phyloP scores from a whole-genome alignment of 1,140 invertebrate genomes.

The Marisa cornuarietis region DNA sequence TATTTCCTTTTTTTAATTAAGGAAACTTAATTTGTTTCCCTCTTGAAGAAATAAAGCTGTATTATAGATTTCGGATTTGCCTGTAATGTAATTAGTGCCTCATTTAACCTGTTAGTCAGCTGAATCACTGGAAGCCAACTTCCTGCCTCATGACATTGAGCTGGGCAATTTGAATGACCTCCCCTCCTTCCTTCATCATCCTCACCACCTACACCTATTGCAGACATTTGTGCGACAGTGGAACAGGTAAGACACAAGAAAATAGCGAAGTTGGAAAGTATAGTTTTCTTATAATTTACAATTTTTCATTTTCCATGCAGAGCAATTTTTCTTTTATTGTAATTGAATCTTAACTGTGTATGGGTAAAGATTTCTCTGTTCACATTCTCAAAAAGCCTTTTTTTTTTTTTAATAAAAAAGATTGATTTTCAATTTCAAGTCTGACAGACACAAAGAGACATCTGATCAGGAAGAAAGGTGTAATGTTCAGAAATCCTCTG shows the following conservation, averaged over 20 bases:
- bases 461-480: slow-evolving; percentile 41
- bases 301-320: too few relatives aligned
- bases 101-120: not conserved
- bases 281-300: too few relatives aligned
- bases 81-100: too few relatives aligned
- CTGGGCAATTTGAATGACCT: slow-evolving; percentile 43
- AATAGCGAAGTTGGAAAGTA: not conserved
- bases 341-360: too few relatives aligned
- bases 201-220: slow-evolving; percentile 35
- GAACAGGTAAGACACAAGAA: slow-evolving; percentile 38
- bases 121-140: slow-evolving; percentile 40
- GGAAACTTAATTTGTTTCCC: too few relatives aligned
- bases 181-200: slow-evolving; percentile 45
- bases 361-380: too few relatives aligned
- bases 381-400: too few relatives aligned
- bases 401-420: too few relatives aligned
- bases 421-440: slow-evolving; percentile 25
- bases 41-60: too few relatives aligned
- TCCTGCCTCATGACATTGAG: slow-evolving; percentile 52
- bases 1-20: too few relatives aligned
- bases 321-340: too few relatives aligned
- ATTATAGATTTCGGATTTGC: too few relatives aligned
- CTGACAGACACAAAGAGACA: slow-evolving; percentile 48
- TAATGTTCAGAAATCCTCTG: slow-evolving; percentile 46
- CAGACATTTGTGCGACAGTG: slow-evolving; percentile 54